Evolutionary conservation across 2,797 vertebrate genomes (phyloP), one percentile per base, ranked within the genome.

Genomic region (Falco naumanni): DNA sequence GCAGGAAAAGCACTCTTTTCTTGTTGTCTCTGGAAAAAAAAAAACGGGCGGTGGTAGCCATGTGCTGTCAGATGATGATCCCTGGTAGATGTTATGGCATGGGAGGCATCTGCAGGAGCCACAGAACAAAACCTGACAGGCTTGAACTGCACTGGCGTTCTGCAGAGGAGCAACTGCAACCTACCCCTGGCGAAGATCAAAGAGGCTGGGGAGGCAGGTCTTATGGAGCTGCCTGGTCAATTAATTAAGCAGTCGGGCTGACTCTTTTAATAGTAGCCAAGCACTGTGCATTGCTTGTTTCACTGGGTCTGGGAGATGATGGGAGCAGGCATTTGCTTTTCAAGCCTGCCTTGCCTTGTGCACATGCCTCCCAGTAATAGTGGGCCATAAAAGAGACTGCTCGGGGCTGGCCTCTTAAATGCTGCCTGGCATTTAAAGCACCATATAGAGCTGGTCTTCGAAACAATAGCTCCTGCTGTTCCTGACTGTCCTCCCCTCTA

Each of bases 141-240:
- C 39, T 64, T 14, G 63, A 60, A 25, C 48, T 6, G 28, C 13
- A 0, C 28, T n/a, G 65, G 50, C 1, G 4, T 14, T 66, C 79
- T 2, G 1, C 50, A 50, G 83, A 31, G 72, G 57, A 59, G 39
- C 0, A 0, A 16, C 53, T 53, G 25, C 9, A 5, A 31, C 45
- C 33, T 41, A 7, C 53, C 69, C 51, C 50, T 43, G 18, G 1
- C 1, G 2, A 17, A 53, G 69, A 54, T 60, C 60, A 56, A 54
- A 81, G 64, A 7, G 63, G 31, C 47, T 10, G 60, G 61, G 34
- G 41, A 59, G 47, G 75, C 63, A 50, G 54, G 21, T 39, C 54
- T 74, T 16, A 1, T 33, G 64, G 34, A 64, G 50, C 69, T 92
- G 77, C 54, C 77, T 60, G 66, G 54, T 18, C 16, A 11, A 19